Base-by-base conservation (phyloP, 2,797 vertebrate genomes). In the Odontamblyopus lacepedii region DNA sequence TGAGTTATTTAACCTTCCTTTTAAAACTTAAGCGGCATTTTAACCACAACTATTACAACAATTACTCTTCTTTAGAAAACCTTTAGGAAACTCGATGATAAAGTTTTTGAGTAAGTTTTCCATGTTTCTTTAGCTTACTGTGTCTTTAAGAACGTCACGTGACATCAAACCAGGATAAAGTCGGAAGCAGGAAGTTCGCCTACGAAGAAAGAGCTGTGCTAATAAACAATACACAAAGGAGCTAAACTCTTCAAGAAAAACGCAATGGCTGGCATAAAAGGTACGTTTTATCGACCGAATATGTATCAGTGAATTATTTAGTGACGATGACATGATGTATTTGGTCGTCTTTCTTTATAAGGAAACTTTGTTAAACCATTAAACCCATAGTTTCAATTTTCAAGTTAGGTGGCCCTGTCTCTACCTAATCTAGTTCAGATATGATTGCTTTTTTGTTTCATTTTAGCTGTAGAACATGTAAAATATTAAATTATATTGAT, bases 231-330 rank as follows among this genome's bases (percentile, higher is more conserved):
- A 70, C 74, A 79, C 84, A 83, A 86, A 87, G 78, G 85, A 74
- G 16, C n/a, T 16, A 67, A 81, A 82, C 53, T 71, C 62, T 41
- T 51, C 62, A 7, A 16, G 11, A 68, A 51, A 70, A 27, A 57
- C 44, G 69, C 50, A 32, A 95, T 95, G 94, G 92, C 94, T 38
- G 93, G 93, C 32, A 92, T 95, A 72, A 95, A 94, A 94, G 92
- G 94, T 95, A 94, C 93, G 92, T 92, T 94, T 91, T 68, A 50
- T 66, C 12, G 2, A 18, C 15, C 0, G 0, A 13, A 16, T 5
- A 13, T 27, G 0, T 3, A 0, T 7, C 16, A 4, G 1, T 5
- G 2, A 2, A 1, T 9, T 61, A 2, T 9, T 50, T 16, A 19
- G 27, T 0, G 0, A 53, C 2, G 41, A 0, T 35, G 1, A 13